phyloP scores from a whole-genome alignment of 2,113 vertebrate genomes.

The Dinomys branickii region DNA sequence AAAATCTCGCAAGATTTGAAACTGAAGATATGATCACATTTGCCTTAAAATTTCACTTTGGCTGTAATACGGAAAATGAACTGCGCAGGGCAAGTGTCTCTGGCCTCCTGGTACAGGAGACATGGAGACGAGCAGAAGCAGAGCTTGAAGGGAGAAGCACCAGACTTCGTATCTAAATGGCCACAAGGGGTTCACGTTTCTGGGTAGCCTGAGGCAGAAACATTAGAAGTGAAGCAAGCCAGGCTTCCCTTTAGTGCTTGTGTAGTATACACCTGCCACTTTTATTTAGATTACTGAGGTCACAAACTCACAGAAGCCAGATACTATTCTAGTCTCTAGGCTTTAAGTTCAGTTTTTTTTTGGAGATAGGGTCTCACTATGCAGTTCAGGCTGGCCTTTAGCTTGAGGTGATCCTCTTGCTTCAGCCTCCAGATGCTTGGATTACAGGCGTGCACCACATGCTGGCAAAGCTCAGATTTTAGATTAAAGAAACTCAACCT shows the following conservation, averaged over 20 bases:
- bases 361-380: no score
- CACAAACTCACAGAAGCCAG: neutral
- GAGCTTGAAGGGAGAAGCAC: neutral
- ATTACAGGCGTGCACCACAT: no score
- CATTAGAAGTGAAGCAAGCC: neutral
- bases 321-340: neutral
- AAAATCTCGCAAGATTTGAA: neutral
- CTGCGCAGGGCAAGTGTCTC: neutral
- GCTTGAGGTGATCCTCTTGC: no score
- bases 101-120: neutral
- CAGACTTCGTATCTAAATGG: neutral
- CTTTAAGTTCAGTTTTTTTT: constrained; percentile 3
- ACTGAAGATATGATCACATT: neutral
- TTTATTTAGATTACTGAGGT: constrained; percentile 44
- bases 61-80: neutral
- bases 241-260: neutral
- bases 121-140: neutral
- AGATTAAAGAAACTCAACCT: neutral
- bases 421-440: no score
- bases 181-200: neutral
- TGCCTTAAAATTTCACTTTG: constrained; percentile 22
- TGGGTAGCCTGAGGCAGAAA: neutral
- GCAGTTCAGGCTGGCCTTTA: no score
- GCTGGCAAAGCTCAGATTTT: neutral
- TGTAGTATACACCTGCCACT: neutral